Evolutionary conservation across 2,888 invertebrate species (phyloP).

Genomic region (Lottia gigantea): DNA sequence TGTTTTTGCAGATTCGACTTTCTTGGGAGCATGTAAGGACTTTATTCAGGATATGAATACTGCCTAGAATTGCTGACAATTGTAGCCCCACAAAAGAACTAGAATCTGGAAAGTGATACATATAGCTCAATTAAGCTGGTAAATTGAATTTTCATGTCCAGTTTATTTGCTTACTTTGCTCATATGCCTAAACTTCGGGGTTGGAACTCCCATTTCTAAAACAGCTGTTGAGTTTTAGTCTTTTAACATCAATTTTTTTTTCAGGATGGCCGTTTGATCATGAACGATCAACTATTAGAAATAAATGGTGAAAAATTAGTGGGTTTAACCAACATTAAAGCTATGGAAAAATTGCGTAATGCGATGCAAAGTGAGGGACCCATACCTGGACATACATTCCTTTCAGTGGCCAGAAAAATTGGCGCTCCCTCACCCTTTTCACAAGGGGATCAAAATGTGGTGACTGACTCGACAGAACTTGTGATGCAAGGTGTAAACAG

Average conservation of each 20-base stretch:
- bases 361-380: slow-evolving; percentile 73
- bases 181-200: too few relatives aligned
- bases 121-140: too few relatives aligned
- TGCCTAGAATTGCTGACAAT: too few relatives aligned
- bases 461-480: not conserved
- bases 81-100: too few relatives aligned
- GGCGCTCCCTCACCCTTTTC: slow-evolving; percentile 51
- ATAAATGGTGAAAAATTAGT: slow-evolving; percentile 89
- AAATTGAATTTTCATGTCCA: too few relatives aligned
- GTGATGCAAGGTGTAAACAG: slow-evolving; percentile 5
- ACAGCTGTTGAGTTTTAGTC: too few relatives aligned
- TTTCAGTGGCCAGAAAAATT: slow-evolving; percentile 82
- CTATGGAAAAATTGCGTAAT: slow-evolving; percentile 86
- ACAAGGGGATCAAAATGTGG: slow-evolving; percentile 24
- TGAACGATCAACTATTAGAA: slow-evolving; percentile 92
- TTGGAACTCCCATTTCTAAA: too few relatives aligned
- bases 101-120: too few relatives aligned
- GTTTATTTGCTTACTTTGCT: too few relatives aligned
- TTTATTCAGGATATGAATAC: too few relatives aligned
- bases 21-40: too few relatives aligned
- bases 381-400: slow-evolving; percentile 85
- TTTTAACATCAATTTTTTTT: slow-evolving; percentile 68
- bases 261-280: slow-evolving; percentile 81
- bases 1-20: too few relatives aligned
- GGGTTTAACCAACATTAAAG: slow-evolving; percentile 89